phyloP scores from a whole-genome alignment of 2,113 vertebrate genomes.

The Platysternon megacephalum region DNA sequence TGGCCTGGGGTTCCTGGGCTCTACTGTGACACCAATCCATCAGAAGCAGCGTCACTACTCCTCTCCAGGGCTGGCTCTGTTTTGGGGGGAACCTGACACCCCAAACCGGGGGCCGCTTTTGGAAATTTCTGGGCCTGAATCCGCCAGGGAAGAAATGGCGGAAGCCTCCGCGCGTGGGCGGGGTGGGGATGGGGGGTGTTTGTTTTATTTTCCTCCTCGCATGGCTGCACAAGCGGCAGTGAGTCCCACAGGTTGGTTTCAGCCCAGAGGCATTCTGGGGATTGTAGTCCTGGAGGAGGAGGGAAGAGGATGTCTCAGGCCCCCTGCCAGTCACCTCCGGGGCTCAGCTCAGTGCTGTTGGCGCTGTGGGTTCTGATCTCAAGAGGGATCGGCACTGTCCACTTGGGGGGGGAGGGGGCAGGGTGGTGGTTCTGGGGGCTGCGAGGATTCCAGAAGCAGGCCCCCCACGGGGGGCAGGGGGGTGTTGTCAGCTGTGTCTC shows the following conservation, averaged over 20 bases:
- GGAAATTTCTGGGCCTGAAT: neutral
- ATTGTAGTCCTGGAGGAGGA: neutral
- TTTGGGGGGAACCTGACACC: neutral
- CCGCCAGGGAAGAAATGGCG: neutral
- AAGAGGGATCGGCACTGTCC: neutral
- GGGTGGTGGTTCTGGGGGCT: neutral
- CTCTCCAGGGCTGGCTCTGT: neutral
- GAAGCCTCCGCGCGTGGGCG: too few relatives aligned
- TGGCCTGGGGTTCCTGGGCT: neutral
- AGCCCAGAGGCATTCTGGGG: neutral
- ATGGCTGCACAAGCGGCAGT: neutral
- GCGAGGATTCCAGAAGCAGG: too few relatives aligned
- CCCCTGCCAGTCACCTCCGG: neutral
- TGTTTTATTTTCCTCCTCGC: neutral
- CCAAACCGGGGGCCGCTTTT: neutral
- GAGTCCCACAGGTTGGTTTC: neutral
- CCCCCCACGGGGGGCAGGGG: neutral
- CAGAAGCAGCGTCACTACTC: neutral
- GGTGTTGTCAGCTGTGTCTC: neutral
- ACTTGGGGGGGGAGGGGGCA: neutral
- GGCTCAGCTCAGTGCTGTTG: neutral
- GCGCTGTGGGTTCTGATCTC: neutral
- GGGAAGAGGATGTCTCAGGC: neutral
- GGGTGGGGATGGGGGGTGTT: too few relatives aligned
- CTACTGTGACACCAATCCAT: too few relatives aligned